These are phyloP conservation scores for Idaea aversata DNA, from an alignment of 2,888 invertebrate genomes.

Conservation along the genomic window DNA sequence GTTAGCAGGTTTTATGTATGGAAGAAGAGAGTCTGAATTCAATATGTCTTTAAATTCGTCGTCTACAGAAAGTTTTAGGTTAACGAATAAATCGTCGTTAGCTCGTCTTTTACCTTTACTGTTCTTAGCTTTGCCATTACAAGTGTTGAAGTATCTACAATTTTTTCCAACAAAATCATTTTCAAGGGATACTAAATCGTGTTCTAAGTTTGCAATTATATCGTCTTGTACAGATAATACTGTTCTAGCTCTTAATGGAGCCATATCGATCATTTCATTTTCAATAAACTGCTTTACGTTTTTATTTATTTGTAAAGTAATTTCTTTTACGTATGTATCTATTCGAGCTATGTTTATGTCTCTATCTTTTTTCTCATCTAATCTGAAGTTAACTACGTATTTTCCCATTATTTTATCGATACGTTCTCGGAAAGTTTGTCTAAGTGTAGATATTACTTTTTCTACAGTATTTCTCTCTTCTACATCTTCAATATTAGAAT, in stretches of 20 bases:
- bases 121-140: constrained; percentile 38
- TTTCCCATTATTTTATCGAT: constrained; percentile 37
- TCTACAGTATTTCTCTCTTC: constrained; percentile 37
- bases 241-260: constrained; percentile 27
- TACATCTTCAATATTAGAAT: constrained; percentile 40
- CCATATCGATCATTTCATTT: constrained; percentile 33
- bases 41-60: constrained; percentile 34
- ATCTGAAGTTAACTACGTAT: constrained; percentile 33
- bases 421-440: constrained; percentile 29
- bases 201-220: constrained; percentile 42
- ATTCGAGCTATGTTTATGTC: constrained; percentile 40
- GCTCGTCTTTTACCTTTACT: neutral
- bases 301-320: constrained; percentile 30
- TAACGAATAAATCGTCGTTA: constrained; percentile 31
- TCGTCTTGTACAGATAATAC: constrained; percentile 40
- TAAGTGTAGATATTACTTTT: constrained; percentile 33
- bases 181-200: constrained; percentile 50
- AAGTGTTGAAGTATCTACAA: constrained; percentile 49
- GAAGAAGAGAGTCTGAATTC: neutral
- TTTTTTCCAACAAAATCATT: constrained; percentile 34
- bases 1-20: constrained; percentile 2
- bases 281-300: constrained; percentile 27
- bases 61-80: constrained; percentile 44
- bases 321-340: constrained; percentile 33
- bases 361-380: constrained; percentile 40